Evolutionary conservation across 2,113 vertebrate species (phyloP), one percentile per base, ranked within the genome.

Genomic region (Nesoenas mayeri): DNA sequence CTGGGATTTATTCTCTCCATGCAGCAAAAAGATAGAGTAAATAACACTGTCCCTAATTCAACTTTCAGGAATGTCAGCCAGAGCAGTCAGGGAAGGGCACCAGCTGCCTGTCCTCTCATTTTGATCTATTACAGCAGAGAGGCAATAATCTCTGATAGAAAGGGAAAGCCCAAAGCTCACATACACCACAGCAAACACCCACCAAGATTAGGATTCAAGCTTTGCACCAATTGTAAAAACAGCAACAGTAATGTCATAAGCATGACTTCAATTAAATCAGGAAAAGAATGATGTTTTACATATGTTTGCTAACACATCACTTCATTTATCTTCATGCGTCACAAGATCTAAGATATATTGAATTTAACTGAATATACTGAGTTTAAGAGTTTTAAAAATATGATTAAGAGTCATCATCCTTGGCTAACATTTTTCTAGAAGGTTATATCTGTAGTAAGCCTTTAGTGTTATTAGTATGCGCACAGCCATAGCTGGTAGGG

Each of bases 31-130:
- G 95, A 88, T 8, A 94, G 88, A 91, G 92, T 96, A 96, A 97
- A 96, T 96, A 96, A 94, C 92, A 73, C 85, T 96, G 96, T 96
- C 92, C 92, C 96, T 91, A 96, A 89, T 79, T 96, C 96, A 97
- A 96, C 96, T 96, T 87, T 95, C 67, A 96, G 94, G 91, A 96
- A 92, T 77, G 94, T 96, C 95, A 96, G 92, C 93, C 94, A 93
- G 92, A 93, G 54, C 92, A 89, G 92, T 16, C 77, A 78, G 91
- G 85, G 92, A 95, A 97, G 93, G 93, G 93, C 94, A 96, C 67
- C 96, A 97, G 88, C 86, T 93, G 93, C 66, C 78, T 70, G 69
- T 79, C 31, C 77, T 95, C 86, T 95, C 50, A 40, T 86, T 93
- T 67, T 95, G 83, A 89, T 92, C 83, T 84, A 89, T 62, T 69